Evolutionary conservation across 2,113 vertebrate genomes (phyloP).

Genomic region (Himantopus leucocephalus): DNA sequence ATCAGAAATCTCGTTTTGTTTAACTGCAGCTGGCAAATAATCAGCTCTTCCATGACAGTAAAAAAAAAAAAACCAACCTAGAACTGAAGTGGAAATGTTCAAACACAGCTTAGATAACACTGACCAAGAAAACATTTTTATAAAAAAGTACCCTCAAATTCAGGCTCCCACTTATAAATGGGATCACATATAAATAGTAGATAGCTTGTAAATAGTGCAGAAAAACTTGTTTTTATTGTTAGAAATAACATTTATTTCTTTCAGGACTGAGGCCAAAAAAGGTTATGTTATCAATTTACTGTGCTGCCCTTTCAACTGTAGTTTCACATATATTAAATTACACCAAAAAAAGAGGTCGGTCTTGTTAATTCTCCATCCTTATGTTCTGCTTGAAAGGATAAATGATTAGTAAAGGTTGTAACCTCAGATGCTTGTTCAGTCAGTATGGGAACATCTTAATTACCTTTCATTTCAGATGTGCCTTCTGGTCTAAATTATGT

Average conservation of each 20-base stretch:
- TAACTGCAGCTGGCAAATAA: neutral
- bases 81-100: neutral
- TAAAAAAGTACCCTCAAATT: neutral
- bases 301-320: neutral
- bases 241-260: neutral
- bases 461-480: neutral
- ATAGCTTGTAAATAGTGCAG: neutral
- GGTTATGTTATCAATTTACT: neutral
- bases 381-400: neutral
- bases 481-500: slow-evolving; percentile 32
- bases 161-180: neutral
- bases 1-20: neutral
- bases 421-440: neutral
- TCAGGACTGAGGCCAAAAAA: neutral
- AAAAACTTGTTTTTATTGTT: neutral
- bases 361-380: neutral
- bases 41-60: neutral
- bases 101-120: neutral
- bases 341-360: neutral
- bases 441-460: neutral
- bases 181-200: neutral
- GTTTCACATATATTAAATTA: neutral
- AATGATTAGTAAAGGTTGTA: neutral
- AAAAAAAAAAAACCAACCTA: neutral
- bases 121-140: neutral